Evolutionary conservation across 2,113 vertebrate species (phyloP).

Genomic region (Grallaria varia): DNA sequence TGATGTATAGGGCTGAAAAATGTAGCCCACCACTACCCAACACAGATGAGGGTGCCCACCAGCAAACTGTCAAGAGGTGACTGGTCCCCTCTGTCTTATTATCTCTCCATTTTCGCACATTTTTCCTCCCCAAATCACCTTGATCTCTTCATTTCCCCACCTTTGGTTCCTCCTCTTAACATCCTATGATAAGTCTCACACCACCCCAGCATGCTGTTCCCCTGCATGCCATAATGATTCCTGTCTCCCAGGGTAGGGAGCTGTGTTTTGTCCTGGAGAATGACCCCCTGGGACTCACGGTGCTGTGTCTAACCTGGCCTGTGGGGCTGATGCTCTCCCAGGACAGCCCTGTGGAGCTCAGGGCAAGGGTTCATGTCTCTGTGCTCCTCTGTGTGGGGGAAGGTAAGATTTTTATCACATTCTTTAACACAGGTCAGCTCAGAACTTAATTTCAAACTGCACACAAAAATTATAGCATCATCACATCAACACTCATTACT

Average conservation of each 20-base stretch:
- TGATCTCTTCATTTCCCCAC: not conserved
- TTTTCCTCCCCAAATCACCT: not conserved
- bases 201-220: not conserved
- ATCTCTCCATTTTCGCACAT: not conserved
- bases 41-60: not conserved
- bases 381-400: not conserved
- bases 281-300: accelerated
- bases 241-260: not conserved
- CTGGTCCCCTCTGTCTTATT: not conserved
- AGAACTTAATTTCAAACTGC: not conserved
- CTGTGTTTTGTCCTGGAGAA: accelerated
- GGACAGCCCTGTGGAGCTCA: not conserved
- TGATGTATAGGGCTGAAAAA: not conserved
- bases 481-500: not conserved
- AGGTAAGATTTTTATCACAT: not conserved
- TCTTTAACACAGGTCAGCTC: not conserved
- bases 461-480: not conserved
- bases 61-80: not conserved
- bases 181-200: not conserved
- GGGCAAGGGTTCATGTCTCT: accelerated
- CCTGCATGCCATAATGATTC: not conserved
- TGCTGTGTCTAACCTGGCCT: not conserved
- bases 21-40: not conserved
- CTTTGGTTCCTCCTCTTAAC: not conserved
- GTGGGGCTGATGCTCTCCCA: not conserved